Base-by-base conservation (phyloP, 2,888 invertebrate genomes). In the Thecophora atra region DNA sequence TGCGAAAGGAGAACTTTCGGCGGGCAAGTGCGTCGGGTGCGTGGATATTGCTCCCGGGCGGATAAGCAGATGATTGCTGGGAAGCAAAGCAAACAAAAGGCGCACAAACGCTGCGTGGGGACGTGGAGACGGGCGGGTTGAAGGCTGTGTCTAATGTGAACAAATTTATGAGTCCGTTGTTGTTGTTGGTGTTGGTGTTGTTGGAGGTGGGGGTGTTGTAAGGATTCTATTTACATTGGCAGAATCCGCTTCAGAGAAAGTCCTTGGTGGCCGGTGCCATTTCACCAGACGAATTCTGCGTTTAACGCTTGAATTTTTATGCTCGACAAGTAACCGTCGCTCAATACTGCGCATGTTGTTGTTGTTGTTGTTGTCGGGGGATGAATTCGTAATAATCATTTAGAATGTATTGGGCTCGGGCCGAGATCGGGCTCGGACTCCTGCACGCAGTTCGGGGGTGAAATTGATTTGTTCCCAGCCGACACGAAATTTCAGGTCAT, bases 41-140 rank as follows among this genome's bases (percentile, higher is more conserved):
- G 82, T 81, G 80, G 81, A 82, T 82, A 83, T 83, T 82, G 84
- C 83, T 84, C 84, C 83, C 83, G 82, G 83, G 83, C 82, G 83
- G 77, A 82, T 80, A 83, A 84, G 77, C 83, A 84, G 84, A 83
- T 83, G 82, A 83, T 75, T 77, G 74, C 78, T 42, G 58, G 30
- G 56, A 63, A 37, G 24, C 24, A 24, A 68, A 42, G 28, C 19
- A 68, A 44, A 42, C 21, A 68, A 30, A 47, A 13, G 63, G 64
- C 56, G 58, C 62, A 63, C 6, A 28, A 24, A 21, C 37, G 17
- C 7, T 30, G n/a, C 13, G 42, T 37, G 44, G 15, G 51, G 28
- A 58, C 47, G 47, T 66, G 70, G 60, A n/a, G n/a, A 11, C 13
- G 44, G 69, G 30, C 42, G n/a, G 30, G 37, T 30, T 47, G 70